Conservation (phyloP, 2,113 vertebrate species). For the Cairina moschata region DNA sequence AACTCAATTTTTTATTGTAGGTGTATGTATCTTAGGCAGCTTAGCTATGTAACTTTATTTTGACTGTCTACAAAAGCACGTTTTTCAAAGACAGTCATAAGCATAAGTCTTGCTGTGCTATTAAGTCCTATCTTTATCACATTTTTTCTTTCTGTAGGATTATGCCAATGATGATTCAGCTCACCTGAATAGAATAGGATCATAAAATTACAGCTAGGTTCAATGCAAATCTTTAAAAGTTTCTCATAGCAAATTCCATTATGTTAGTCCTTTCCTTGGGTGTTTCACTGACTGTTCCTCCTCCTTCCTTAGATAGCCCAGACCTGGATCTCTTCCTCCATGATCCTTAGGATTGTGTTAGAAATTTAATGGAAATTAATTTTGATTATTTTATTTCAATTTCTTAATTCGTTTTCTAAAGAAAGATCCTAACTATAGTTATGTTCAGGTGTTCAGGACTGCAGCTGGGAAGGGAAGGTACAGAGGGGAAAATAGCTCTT, state of each 20-base stretch:
- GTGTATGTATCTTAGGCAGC: neutral
- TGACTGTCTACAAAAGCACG: neutral
- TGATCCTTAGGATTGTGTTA: neutral
- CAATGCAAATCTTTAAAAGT: neutral
- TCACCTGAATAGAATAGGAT: neutral
- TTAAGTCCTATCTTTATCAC: neutral
- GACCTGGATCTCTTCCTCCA: neutral
- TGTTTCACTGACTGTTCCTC: neutral
- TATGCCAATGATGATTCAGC: neutral
- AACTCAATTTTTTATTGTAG: neutral
- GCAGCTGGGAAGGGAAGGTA: neutral
- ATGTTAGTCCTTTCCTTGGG: neutral
- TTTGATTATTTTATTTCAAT: neutral
- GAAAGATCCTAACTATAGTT: neutral
- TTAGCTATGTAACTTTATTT: neutral
- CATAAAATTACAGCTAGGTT: neutral
- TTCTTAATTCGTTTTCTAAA: neutral
- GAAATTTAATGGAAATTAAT: neutral
- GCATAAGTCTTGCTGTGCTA: neutral
- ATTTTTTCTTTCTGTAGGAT: neutral
- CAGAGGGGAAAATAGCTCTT: neutral
- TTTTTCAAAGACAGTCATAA: neutral
- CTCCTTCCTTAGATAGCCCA: neutral
- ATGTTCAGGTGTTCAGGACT: neutral
- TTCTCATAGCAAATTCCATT: neutral